These are phyloP conservation scores for Scylla paramamosain DNA, from an alignment of 1,140 invertebrate species.

Conservation along the genomic window DNA sequence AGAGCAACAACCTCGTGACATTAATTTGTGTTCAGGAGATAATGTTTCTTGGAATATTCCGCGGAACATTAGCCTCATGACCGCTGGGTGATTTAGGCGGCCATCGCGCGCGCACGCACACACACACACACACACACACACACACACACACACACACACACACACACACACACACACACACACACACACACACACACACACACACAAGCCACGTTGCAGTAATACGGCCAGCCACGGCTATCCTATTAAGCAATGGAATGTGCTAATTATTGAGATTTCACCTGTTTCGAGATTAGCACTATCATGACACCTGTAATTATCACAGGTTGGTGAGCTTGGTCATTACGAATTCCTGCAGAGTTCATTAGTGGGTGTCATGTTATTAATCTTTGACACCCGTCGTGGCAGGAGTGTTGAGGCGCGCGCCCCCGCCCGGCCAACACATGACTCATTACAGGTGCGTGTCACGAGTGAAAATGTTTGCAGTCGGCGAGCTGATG, in stretches of 20 bases:
- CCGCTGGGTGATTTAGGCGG: background rate
- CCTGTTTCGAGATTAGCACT: background rate
- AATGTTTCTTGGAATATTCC: background rate
- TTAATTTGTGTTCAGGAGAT: conserved; percentile 4
- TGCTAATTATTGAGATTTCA: conserved; percentile 24
- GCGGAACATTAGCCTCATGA: background rate
- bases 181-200: conserved; percentile 44
- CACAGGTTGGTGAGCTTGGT: conserved; percentile 15
- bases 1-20: background rate
- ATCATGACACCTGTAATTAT: background rate
- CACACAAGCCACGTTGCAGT: background rate
- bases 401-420: background rate
- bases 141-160: conserved; percentile 48
- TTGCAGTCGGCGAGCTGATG: background rate
- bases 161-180: conserved; percentile 45
- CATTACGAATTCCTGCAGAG: background rate
- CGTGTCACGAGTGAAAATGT: background rate
- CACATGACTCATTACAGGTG: background rate
- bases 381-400: background rate
- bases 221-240: background rate
- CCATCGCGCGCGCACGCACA: background rate
- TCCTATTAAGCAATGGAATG: conserved; percentile 22
- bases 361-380: background rate
- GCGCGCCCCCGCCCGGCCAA: background rate
- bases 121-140: conserved; percentile 29